Evolutionary conservation across 2,888 invertebrate species (phyloP).

Genomic region (Thymelicus lineola): DNA sequence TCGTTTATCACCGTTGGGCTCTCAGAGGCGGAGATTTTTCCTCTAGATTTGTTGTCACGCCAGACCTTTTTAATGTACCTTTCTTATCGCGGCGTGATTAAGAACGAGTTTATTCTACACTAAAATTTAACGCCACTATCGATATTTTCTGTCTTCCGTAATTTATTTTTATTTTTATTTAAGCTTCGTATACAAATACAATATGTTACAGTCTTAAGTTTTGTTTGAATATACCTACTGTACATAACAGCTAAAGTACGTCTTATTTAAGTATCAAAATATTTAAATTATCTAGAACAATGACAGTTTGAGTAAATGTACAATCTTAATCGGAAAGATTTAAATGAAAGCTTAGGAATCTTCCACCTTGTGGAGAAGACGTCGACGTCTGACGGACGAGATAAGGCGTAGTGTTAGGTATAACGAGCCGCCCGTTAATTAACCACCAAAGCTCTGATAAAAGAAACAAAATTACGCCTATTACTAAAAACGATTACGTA

Average conservation of each 20-base stretch:
- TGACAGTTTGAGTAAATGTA: slow-evolving; percentile 1
- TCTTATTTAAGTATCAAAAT: background rate
- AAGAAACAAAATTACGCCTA: slow-evolving; percentile 48
- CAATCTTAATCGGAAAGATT: slow-evolving; percentile 34
- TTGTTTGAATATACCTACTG: too few species aligned
- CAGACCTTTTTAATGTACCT: slow-evolving; percentile 85
- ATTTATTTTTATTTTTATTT: too few species aligned
- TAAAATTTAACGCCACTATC: slow-evolving; percentile 43
- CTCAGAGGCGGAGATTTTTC: slow-evolving; percentile 84
- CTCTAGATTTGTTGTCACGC: slow-evolving; percentile 86
- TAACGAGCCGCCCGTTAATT: slow-evolving; percentile 49
- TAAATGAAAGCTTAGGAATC: slow-evolving; percentile 41
- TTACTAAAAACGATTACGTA: slow-evolving; percentile 40
- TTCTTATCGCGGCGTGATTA: slow-evolving; percentile 81
- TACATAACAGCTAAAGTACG: too few species aligned
- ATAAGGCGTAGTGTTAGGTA: slow-evolving; percentile 48
- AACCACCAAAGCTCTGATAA: slow-evolving; percentile 47
- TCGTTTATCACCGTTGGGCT: slow-evolving; percentile 85
- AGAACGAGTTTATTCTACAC: slow-evolving; percentile 70
- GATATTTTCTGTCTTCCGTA: background rate
- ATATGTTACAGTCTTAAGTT: too few species aligned
- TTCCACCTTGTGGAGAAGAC: slow-evolving; percentile 43
- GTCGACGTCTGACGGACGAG: slow-evolving; percentile 48
- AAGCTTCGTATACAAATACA: too few species aligned
- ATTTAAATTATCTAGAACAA: background rate